Percentiles rank a stretch among this genome's conserved stretches.
These are phyloP conservation scores for Hetaerina titia DNA, from an alignment of 2,888 invertebrate genomes.

Conservation along the genomic window DNA sequence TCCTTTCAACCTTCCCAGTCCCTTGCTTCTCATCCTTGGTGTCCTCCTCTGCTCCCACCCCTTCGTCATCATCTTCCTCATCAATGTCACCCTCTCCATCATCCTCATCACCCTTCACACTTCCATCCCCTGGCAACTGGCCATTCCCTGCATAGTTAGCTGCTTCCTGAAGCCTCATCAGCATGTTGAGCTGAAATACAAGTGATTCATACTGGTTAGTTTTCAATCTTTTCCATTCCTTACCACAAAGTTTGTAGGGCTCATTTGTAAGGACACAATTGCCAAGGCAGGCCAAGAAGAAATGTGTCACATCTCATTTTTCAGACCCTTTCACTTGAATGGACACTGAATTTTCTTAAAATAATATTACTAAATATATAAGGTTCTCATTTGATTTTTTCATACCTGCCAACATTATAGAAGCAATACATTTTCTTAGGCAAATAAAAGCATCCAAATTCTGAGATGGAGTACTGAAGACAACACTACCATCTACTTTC, in stretches of 20 bases:
- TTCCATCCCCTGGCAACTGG: slow-evolving; percentile 36
- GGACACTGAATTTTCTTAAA: no score
- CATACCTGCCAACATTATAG: neutral
- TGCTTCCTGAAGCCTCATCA: slow-evolving; percentile 97
- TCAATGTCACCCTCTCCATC: slow-evolving; percentile 51
- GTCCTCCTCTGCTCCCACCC: neutral
- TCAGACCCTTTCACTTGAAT: neutral
- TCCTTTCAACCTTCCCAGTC: slow-evolving; percentile 45
- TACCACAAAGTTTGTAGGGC: neutral
- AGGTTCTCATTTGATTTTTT: neutral
- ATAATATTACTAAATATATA: neutral
- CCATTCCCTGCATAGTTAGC: slow-evolving; percentile 86
- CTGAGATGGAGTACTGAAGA: no score
- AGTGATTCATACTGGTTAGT: neutral
- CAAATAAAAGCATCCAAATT: no score
- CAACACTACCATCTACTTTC: no score
- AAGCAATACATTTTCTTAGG: no score
- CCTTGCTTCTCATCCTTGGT: neutral
- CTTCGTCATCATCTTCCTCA: slow-evolving; percentile 36
- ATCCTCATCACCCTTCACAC: slow-evolving; percentile 34
- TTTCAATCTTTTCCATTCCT: neutral
- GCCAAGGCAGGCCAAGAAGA: no score
- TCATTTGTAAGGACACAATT: no score
- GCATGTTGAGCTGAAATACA: slow-evolving; percentile 89
- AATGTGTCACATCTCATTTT: no score